These are phyloP conservation scores for Diorhabda carinulata DNA, from an alignment of 1,140 invertebrate species.

Conservation along the genomic window DNA sequence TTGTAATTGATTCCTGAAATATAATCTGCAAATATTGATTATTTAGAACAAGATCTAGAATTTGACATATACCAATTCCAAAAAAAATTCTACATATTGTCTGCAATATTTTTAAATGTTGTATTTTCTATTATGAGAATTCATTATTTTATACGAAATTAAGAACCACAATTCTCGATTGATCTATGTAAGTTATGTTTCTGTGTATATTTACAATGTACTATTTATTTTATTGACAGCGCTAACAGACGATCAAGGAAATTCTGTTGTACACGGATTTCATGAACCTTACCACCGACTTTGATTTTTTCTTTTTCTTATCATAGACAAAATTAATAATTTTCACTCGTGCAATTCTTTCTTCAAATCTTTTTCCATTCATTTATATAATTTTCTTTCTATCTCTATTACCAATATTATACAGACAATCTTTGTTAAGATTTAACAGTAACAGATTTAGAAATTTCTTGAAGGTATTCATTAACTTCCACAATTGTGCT, in stretches of 20 bases:
- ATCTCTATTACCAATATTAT: slow-evolving; percentile 29
- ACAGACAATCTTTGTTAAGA: slow-evolving; percentile 28
- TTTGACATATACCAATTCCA: no score
- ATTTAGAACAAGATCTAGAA: no score
- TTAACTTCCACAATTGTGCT: slow-evolving; percentile 31
- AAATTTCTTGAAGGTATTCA: slow-evolving; percentile 31
- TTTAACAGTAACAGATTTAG: slow-evolving; percentile 33
- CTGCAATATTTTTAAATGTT: no score
- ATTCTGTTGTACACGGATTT: slow-evolving; percentile 38
- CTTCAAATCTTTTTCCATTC: slow-evolving; percentile 27
- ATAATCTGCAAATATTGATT: no score
- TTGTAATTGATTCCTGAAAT: no score
- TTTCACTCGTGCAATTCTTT: slow-evolving; percentile 25
- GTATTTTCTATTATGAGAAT: no score
- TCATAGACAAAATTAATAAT: slow-evolving; percentile 26
- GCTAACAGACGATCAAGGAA: slow-evolving; percentile 34
- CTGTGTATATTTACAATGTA: not conserved
- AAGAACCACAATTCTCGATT: no score
- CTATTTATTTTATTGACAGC: slow-evolving; percentile 27
- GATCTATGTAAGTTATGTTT: no score
- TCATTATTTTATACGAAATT: no score
- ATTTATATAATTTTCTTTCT: slow-evolving; percentile 25
- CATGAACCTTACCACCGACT: slow-evolving; percentile 30
- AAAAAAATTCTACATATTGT: no score
- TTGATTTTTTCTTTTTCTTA: slow-evolving; percentile 6